Evolutionary conservation across 2,888 invertebrate species (phyloP).

Genomic region (Apotomis turbidana): DNA sequence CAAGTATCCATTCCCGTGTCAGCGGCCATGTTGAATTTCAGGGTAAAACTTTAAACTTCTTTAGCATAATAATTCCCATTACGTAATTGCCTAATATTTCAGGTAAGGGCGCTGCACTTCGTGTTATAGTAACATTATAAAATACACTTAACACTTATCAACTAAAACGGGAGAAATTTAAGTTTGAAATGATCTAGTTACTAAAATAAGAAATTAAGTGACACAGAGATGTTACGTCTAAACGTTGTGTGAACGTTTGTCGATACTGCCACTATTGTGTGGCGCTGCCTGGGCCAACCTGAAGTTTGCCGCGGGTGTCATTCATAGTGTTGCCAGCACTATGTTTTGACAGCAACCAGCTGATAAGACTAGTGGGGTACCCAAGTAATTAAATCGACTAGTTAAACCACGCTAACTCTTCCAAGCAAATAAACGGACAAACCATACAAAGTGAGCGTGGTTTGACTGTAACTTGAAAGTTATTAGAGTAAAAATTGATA

Average conservation of each 20-base stretch:
- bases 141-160: conserved; percentile 80
- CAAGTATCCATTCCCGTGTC: conserved; percentile 97
- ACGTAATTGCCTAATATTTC: conserved; percentile 81
- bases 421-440: too few species aligned
- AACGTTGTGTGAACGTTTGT: conserved; percentile 82
- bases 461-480: too few species aligned
- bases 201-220: conserved; percentile 79
- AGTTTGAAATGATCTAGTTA: conserved; percentile 73
- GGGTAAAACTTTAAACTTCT: conserved; percentile 83
- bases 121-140: conserved; percentile 72
- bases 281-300: conserved; percentile 62
- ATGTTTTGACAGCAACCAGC: conserved; percentile 77
- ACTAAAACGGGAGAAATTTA: conserved; percentile 72
- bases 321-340: conserved; percentile 64
- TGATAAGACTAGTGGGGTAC: conserved; percentile 65
- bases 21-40: conserved; percentile 92
- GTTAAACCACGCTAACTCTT: background rate
- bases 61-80: conserved; percentile 84
- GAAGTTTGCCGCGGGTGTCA: conserved; percentile 66
- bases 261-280: conserved; percentile 79
- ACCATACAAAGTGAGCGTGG: too few species aligned
- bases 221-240: conserved; percentile 79
- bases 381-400: background rate
- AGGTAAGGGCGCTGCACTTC: conserved; percentile 76
- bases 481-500: too few species aligned